Percentiles rank a stretch among this genome's conserved stretches.
Conservation (phyloP, 1,140 invertebrate genomes). For the Brachionus koreanus region DNA sequence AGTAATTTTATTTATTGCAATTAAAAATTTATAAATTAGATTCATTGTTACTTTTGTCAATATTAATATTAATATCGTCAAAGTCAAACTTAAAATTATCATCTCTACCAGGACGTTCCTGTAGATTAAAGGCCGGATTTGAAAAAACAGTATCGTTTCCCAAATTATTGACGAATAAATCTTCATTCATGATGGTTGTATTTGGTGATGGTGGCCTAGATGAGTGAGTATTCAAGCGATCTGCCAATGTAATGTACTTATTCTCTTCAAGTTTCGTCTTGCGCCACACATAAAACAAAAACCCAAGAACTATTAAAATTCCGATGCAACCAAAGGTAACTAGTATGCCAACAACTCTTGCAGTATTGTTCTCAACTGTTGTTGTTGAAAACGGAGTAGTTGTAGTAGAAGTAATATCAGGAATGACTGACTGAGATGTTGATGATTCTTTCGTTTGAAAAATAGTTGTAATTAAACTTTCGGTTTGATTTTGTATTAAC, state of each 20-base stretch:
- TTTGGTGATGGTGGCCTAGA: neutral
- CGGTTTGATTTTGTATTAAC: neutral
- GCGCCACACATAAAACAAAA: slow-evolving; percentile 11
- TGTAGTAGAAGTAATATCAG: neutral
- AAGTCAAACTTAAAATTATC: slow-evolving; percentile 29
- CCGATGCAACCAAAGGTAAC: neutral
- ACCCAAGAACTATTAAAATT: neutral
- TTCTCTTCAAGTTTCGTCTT: slow-evolving; percentile 18
- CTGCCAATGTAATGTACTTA: slow-evolving; percentile 23
- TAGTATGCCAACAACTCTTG: neutral
- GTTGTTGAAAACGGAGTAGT: neutral
- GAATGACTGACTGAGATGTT: neutral
- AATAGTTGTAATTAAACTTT: neutral
- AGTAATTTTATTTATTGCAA: neutral
- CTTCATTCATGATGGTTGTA: neutral
- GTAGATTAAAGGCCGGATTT: slow-evolving; percentile 17
- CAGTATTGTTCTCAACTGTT: slow-evolving; percentile 10
- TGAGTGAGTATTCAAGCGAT: neutral
- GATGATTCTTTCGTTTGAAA: neutral
- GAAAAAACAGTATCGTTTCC: neutral
- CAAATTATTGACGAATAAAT: neutral
- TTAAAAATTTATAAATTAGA: neutral
- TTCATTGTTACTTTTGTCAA: neutral
- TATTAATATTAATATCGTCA: neutral
- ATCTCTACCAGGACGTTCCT: neutral